These are phyloP conservation scores for Aviceda subcristata DNA, from an alignment of 2,113 vertebrate species.

Conservation along the genomic window DNA sequence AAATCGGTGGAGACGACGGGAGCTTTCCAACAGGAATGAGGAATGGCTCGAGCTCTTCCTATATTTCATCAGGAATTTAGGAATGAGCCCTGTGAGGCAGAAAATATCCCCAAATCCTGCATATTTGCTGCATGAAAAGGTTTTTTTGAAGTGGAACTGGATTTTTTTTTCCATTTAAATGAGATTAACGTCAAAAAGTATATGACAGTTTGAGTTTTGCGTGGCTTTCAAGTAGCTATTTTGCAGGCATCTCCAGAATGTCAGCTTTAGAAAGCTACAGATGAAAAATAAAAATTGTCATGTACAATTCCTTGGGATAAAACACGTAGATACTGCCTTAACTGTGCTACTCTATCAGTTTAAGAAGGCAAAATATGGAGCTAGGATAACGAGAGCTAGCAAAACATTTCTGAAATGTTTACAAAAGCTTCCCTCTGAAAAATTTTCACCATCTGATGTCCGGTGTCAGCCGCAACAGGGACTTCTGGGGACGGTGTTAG, in stretches of 20 bases:
- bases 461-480: not conserved
- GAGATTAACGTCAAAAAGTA: not conserved
- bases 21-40: not conserved
- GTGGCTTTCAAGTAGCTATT: not conserved
- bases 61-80: not conserved
- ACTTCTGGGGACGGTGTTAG: not conserved
- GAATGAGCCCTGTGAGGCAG: not conserved
- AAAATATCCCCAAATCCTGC: not conserved
- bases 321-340: not conserved
- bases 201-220: not conserved
- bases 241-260: not conserved
- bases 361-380: not conserved
- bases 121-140: not conserved
- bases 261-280: not conserved
- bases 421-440: not conserved
- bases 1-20: not conserved
- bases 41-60: not conserved
- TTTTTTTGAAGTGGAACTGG: not conserved
- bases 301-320: not conserved
- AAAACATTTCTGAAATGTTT: not conserved
- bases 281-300: not conserved
- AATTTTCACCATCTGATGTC: not conserved
- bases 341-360: not conserved
- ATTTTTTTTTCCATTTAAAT: not conserved
- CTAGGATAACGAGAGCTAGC: not conserved